Conservation (phyloP, 2,888 invertebrate species). For the Eudasyphora cyanicolor region DNA sequence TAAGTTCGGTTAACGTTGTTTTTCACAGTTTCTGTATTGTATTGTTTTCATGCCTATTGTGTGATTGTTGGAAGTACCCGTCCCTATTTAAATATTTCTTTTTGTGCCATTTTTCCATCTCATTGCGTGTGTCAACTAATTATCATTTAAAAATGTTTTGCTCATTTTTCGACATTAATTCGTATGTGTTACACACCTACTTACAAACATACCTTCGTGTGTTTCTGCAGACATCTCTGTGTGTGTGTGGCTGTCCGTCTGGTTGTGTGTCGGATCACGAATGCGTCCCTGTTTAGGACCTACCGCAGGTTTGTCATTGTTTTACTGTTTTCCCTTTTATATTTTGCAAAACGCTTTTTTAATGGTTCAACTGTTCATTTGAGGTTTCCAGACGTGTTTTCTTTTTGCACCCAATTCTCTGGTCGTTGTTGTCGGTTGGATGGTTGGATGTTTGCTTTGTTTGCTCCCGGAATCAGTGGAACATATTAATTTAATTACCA, state of each 20-base stretch:
- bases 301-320: background rate
- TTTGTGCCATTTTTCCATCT: slow-evolving; percentile 9
- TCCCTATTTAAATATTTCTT: no score
- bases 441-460: no score
- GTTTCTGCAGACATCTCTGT: background rate
- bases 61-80: background rate
- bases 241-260: background rate
- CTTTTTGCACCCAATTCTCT: background rate
- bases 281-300: slow-evolving; percentile 23
- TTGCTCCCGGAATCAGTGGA: slow-evolving; percentile 65
- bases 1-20: slow-evolving; percentile 1
- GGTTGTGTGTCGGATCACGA: background rate
- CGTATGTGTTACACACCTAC: background rate
- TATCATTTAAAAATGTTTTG: slow-evolving; percentile 48
- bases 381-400: slow-evolving; percentile 18
- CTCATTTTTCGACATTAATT: slow-evolving; percentile 24
- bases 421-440: slow-evolving; percentile 5
- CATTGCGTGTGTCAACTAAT: slow-evolving; percentile 59
- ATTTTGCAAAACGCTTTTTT: slow-evolving; percentile 34
- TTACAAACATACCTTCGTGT: no score
- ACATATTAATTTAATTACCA: slow-evolving; percentile 75
- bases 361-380: slow-evolving; percentile 36
- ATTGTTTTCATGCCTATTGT: background rate
- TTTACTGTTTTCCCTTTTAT: background rate
- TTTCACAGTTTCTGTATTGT: no score